These are phyloP conservation scores for Strigamia transsilvanica DNA, from an alignment of 2,888 invertebrate species.

Conservation along the genomic window DNA sequence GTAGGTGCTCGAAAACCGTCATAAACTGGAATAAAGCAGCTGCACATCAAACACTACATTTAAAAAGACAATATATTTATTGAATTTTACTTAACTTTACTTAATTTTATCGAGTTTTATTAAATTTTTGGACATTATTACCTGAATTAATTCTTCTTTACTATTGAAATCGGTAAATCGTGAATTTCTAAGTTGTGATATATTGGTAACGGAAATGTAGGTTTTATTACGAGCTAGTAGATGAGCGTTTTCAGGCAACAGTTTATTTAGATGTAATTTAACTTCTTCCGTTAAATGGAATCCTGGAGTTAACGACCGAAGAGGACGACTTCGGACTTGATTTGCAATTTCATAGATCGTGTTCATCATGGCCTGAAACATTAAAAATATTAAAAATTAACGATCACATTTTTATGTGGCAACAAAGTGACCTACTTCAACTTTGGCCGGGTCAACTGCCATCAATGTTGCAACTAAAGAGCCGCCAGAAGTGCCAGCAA, in stretches of 20 bases:
- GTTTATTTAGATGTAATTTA: background rate
- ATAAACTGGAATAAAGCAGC: conserved; percentile 51
- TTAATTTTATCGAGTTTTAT: background rate
- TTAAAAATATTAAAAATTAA: background rate
- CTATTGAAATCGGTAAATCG: conserved; percentile 27
- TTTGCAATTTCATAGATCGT: background rate
- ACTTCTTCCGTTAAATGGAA: conserved; percentile 31
- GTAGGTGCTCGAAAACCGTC: conserved; percentile 19
- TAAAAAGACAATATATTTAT: background rate
- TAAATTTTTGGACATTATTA: background rate
- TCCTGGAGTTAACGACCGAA: conserved; percentile 42
- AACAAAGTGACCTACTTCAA: conserved; percentile 24
- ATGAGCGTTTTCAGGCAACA: conserved; percentile 40
- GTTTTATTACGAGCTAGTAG: conserved; percentile 24
- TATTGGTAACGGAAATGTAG: background rate
- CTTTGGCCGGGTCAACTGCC: conserved; percentile 13
- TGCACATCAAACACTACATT: conserved; percentile 37
- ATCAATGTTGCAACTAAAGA: conserved; percentile 52
- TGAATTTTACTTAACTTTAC: background rate
- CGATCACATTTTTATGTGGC: background rate
- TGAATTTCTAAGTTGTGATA: conserved; percentile 7
- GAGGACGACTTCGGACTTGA: background rate
- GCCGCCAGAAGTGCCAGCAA: conserved; percentile 52
- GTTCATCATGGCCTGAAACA: background rate
- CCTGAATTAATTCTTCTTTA: conserved; percentile 52